phyloP scores from a whole-genome alignment of 1,140 invertebrate genomes.

The Cotesia typhae region DNA sequence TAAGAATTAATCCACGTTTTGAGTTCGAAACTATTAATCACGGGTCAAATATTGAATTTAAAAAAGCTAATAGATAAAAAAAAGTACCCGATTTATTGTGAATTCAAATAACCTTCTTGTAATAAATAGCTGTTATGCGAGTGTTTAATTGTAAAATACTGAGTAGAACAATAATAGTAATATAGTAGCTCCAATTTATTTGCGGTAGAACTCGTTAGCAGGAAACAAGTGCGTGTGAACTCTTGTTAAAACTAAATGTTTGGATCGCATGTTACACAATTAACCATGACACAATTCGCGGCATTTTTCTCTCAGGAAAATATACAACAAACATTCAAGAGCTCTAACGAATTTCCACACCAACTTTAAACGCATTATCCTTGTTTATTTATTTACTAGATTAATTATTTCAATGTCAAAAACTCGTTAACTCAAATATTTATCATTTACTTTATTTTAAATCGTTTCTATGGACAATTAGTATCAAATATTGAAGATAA shows the following conservation, averaged over 20 bases:
- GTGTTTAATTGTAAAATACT: no score
- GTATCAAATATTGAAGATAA: no score
- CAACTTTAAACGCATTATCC: background rate
- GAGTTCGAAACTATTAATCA: no score
- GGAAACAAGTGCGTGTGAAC: slow-evolving; percentile 8
- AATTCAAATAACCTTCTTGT: no score
- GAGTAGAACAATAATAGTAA: background rate
- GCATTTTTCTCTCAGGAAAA: slow-evolving; percentile 11
- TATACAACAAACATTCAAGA: background rate
- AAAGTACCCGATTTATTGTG: no score
- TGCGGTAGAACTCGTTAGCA: slow-evolving; percentile 9
- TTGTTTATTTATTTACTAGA: background rate
- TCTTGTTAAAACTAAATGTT: slow-evolving; percentile 9
- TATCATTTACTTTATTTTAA: no score
- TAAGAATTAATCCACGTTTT: no score
- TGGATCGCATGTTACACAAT: slow-evolving; percentile 3
- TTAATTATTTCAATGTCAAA: background rate
- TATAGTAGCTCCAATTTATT: background rate
- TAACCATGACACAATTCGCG: slow-evolving; percentile 7
- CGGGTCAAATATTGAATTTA: no score
- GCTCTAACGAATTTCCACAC: background rate
- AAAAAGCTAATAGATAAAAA: no score
- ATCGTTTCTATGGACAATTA: no score
- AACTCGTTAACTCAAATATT: no score
- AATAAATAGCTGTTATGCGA: no score